Base-by-base conservation (phyloP, 2,888 invertebrate species). In the Protophormia terraenovae region DNA sequence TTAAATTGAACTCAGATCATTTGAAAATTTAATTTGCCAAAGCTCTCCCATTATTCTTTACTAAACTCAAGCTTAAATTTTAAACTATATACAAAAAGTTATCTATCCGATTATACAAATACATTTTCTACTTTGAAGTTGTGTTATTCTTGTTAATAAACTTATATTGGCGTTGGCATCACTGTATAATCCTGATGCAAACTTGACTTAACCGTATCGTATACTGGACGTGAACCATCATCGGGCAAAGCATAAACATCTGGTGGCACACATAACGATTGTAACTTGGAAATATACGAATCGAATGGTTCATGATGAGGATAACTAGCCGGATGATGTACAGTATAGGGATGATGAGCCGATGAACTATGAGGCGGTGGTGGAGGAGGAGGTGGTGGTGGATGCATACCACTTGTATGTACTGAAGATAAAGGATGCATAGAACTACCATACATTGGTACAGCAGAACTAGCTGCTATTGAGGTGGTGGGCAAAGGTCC, bases 281-380 rank as follows among this genome's bases (percentile, higher is more conserved):
- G 98, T 88, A 98, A 94, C 92, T 97, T 98, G 88, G 96, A 97
- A 90, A 98, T 95, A 93, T 98, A 98, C 88, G 96, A 97, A 93
- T 98, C 98, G 93, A 98, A 97, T 93, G 97, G 97, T 91, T 98
- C 98, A 91, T 96, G 97, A 55, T 95, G 95, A 85, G 96, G 95
- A 86, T 91, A 90, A 27, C 89, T 86, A 32, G 90, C 90, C 5
- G 89, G 88, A 87, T 90, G 77, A 92, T 93, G 81, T 12, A 91
- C 90, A 14, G 91, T 90, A 16, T 91, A 90, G 90, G 93, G 84
- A 93, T 91, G 91, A 73, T 91, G 89, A 16, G 77, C 76, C 8
- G 87, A 58, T 24, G 86, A 58, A 35, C 78, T 50, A 27, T 86
- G 86, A 10, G 90, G 87, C 1, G 90, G 89, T 14, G 90, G 90